phyloP scores from a whole-genome alignment of 2,888 invertebrate species.

The Drosophila pseudotakahashii region DNA sequence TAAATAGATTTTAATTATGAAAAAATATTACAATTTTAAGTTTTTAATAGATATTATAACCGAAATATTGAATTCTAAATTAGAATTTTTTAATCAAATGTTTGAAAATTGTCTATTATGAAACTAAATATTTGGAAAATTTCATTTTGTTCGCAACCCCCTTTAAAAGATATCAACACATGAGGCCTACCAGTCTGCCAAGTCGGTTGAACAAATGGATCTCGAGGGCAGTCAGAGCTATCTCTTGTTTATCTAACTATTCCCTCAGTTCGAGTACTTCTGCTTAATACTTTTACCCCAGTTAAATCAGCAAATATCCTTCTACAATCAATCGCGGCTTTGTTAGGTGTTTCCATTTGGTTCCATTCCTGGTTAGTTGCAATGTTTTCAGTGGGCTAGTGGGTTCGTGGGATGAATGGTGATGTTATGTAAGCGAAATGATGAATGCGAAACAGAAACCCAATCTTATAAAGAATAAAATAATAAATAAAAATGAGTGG shows the following conservation, averaged over 20 bases:
- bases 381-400: constrained; percentile 23
- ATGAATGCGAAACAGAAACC: constrained; percentile 28
- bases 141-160: background rate
- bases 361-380: constrained; percentile 10
- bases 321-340: constrained; percentile 26
- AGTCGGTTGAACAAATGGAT: constrained; percentile 17
- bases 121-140: no score
- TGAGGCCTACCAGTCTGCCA: constrained; percentile 20
- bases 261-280: constrained; percentile 18
- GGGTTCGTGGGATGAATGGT: constrained; percentile 19
- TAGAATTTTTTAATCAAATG: no score
- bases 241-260: constrained; percentile 31
- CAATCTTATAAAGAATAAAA: constrained; percentile 26
- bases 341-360: constrained; percentile 10
- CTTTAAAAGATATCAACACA: background rate
- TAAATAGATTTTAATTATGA: background rate
- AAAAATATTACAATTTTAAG: background rate
- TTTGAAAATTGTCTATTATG: no score
- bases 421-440: constrained; percentile 11
- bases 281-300: constrained; percentile 32
- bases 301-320: constrained; percentile 32
- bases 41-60: background rate
- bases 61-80: no score
- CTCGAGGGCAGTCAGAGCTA: constrained; percentile 15
- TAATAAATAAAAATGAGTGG: constrained; percentile 14